Base-by-base conservation (phyloP, 2,888 invertebrate genomes). In the Caprella mutica region DNA sequence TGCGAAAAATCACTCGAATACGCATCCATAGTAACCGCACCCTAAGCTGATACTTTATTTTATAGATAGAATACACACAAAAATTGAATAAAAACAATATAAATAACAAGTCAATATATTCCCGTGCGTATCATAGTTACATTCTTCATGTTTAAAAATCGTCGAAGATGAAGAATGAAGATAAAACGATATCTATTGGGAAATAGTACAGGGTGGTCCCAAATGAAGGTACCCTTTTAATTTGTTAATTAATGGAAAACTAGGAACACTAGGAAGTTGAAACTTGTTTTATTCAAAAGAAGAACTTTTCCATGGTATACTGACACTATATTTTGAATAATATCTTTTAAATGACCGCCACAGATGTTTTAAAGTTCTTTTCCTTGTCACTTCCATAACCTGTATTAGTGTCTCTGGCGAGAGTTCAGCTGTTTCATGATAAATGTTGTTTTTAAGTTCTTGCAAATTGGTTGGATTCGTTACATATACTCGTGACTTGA, bases 401-500 rank as follows among this genome's bases (percentile, higher is more conserved):
- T 14, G 21, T 24, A 4, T 43, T 43, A 5, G 5, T 43, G 43
- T 43, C 2, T 43, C 43, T 24, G 43, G 23, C 43, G 43, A 2
- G 43, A 43, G 43, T 43, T 43, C 5, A 43, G 4, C 4, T 43
- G 21, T 21, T 43, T 43, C 21, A 43, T 43, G 2, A 43, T 21
- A 43, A 2, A 17, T 43, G 23, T 5, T 43, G 43, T 43, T 43
- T 43, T 43, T 14, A 43, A 5, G 43, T 43, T 43, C 19, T 43
- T 21, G 43, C 2, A 21, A 43, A 43, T 43, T 4, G 21, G 19
- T 43, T 21, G 43, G 23, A 2, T 43, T 43, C 24, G 43, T 43
- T 43, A 5, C 19, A 43, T 43, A 43, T 24, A 43, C 43, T 43
- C 43, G 43, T 43, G 43, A 43, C 43, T 43, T 43, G 14, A 43